Base-by-base conservation (phyloP, 2,797 vertebrate genomes). In the Cyprinodon diabolis region DNA sequence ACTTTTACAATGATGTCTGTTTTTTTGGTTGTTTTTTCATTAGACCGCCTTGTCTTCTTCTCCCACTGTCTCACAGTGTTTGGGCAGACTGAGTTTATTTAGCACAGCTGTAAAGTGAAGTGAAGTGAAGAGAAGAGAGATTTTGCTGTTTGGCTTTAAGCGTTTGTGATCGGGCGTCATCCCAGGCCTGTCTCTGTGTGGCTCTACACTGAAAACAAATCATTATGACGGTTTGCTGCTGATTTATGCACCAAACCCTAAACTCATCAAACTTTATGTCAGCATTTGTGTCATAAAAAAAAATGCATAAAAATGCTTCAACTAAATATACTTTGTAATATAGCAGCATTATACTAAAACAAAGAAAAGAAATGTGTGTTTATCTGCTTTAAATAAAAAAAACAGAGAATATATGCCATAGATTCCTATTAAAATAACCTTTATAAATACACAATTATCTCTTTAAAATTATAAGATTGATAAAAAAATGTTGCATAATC, bases 121-220 rank as follows among this genome's bases (percentile, higher is more conserved):
- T 51, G 47, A 43, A 70, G 35, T 30, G 77, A 49, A 77, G 9
- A 19, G 54, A 49, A 77, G 9, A 19, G 54, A 45, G 45, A 40
- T 30, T 45, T 62, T 21, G 6, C 45, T 0, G 17, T 67, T 74
- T 75, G 55, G 37, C 79, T 81, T 78, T 55, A 14, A 77, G 68
- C 45, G 74, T 86, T 69, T 71, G 77, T 68, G 74, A 78, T 80
- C 71, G 76, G 78, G 73, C 69, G 47, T 21, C 0, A 21, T 67
- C 48, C 69, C 65, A 55, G 67, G 66, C 10, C 55, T 19, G 54
- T 58, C 45, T 78, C 58, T 45, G 23, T 58, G 52, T 63, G 8
- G 17, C 69, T 45, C 25, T 40, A 51, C 48, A 77, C n/a, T 66
- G 55, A 74, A 60, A 72, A 74, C 10, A 37, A 37, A 76, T n/a